These are phyloP conservation scores for Anguilla rostrata DNA, from an alignment of 2,113 vertebrate genomes.

Conservation along the genomic window DNA sequence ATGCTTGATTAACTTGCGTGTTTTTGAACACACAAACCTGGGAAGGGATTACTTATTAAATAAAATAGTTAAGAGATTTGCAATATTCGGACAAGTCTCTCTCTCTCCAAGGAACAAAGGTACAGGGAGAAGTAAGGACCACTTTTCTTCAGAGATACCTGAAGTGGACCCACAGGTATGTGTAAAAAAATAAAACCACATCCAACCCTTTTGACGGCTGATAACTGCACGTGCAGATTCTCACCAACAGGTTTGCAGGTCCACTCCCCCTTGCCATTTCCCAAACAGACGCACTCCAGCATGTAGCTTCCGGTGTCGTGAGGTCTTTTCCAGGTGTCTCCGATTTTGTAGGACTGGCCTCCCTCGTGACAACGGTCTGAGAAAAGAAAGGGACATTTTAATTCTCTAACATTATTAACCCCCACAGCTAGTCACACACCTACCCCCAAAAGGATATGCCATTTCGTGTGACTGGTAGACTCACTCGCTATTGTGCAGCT, in stretches of 20 bases:
- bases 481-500: slow-evolving; percentile 97
- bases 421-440: background rate
- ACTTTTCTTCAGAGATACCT: no score
- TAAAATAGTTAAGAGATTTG: no score
- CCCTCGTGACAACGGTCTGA: slow-evolving; percentile 95
- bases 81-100: no score
- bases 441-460: background rate
- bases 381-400: background rate
- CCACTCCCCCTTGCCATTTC: slow-evolving; percentile 97
- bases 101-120: no score
- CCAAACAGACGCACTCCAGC: slow-evolving; percentile 95
- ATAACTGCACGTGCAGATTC: slow-evolving; percentile 38
- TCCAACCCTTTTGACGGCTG: background rate
- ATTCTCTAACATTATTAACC: background rate
- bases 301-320: slow-evolving; percentile 89
- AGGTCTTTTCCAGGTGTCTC: slow-evolving; percentile 89
- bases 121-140: no score
- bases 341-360: slow-evolving; percentile 91
- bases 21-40: no score
- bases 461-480: slow-evolving; percentile 36
- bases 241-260: slow-evolving; percentile 94
- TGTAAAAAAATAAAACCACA: background rate
- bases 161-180: no score
- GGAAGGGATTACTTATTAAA: no score
- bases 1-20: background rate